phyloP scores from a whole-genome alignment of 2,888 invertebrate species.

The Drosophila sordidula region DNA sequence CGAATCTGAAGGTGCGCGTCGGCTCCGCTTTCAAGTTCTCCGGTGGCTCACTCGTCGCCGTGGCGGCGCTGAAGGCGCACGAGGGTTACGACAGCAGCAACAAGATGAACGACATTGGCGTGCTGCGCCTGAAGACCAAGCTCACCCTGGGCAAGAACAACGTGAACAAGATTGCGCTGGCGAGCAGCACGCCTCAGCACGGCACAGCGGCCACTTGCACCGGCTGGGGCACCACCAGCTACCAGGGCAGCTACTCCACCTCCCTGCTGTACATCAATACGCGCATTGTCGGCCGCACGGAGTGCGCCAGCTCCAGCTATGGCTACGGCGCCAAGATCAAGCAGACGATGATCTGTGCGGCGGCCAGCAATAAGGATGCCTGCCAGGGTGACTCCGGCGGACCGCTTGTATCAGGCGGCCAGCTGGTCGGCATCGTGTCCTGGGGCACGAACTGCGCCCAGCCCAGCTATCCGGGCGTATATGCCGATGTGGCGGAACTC shows the following conservation, averaged over 20 bases:
- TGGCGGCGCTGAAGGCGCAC: conserved; percentile 36
- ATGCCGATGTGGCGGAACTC: conserved; percentile 68
- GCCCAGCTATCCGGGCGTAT: conserved; percentile 76
- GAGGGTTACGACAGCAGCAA: conserved; percentile 25
- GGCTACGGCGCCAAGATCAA: conserved; percentile 62
- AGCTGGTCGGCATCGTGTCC: conserved; percentile 78
- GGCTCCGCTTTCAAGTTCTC: conserved; percentile 37
- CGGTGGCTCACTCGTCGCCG: conserved; percentile 40
- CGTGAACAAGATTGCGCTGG: conserved; percentile 50
- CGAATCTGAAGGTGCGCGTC: conserved; percentile 39
- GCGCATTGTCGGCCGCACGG: conserved; percentile 39
- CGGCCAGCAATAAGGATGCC: conserved; percentile 65
- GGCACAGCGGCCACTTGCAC: conserved; percentile 35
- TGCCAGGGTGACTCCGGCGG: conserved; percentile 83
- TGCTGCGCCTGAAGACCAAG: conserved; percentile 37
- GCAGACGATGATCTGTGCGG: conserved; percentile 75
- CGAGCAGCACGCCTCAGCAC: conserved; percentile 39
- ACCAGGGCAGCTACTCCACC: conserved; percentile 23
- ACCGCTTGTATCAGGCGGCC: conserved; percentile 68
- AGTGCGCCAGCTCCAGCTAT: conserved; percentile 85
- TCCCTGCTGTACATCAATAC: conserved; percentile 49
- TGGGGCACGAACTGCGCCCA: conserved; percentile 79
- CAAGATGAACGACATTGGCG: conserved; percentile 47
- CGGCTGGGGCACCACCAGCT: conserved; percentile 58
- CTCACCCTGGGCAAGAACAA: conserved; percentile 32